Conservation (phyloP, 2,113 vertebrate species). For the Nerophis ophidion region DNA sequence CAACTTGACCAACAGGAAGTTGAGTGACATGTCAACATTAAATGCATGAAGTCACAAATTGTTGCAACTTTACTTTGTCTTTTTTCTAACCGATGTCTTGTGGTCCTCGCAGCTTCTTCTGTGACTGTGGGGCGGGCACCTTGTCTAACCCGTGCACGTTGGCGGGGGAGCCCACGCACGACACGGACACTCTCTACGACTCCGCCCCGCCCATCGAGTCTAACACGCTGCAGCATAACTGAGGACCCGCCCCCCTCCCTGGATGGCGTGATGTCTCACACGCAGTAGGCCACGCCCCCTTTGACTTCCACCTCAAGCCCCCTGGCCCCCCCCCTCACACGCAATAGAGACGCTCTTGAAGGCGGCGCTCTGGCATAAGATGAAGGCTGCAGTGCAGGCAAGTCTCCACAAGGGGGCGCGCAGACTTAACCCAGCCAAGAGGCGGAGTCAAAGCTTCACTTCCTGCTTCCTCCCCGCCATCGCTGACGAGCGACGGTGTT, state of each 20-base stretch:
- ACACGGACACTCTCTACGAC: slow-evolving; percentile 99
- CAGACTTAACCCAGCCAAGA: not conserved
- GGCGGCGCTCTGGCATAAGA: not conserved
- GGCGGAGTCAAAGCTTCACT: slow-evolving; percentile 47
- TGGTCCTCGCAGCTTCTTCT: slow-evolving; percentile 86
- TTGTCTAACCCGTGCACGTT: slow-evolving; percentile 98
- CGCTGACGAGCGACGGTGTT: not conserved
- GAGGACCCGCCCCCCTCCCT: slow-evolving; percentile 58
- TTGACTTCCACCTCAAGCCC: not conserved
- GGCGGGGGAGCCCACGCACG: slow-evolving; percentile 97
- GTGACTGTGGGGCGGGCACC: slow-evolving; percentile 98
- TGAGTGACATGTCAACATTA: no score
- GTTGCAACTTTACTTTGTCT: no score
- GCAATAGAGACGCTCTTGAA: not conserved
- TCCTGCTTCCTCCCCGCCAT: slow-evolving; percentile 55
- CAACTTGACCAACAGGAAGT: no score
- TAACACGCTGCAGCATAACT: slow-evolving; percentile 99
- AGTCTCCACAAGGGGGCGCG: slow-evolving; percentile 50
- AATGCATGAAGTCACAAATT: no score
- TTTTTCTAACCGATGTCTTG: not conserved
- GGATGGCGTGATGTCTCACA: slow-evolving; percentile 33
- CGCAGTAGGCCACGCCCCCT: slow-evolving; percentile 13
- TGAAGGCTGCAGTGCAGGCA: slow-evolving; percentile 21
- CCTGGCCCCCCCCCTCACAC: not conserved
- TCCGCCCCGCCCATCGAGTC: slow-evolving; percentile 99